These are phyloP conservation scores for Lithophane leautieri DNA, from an alignment of 2,888 invertebrate genomes.

Conservation along the genomic window DNA sequence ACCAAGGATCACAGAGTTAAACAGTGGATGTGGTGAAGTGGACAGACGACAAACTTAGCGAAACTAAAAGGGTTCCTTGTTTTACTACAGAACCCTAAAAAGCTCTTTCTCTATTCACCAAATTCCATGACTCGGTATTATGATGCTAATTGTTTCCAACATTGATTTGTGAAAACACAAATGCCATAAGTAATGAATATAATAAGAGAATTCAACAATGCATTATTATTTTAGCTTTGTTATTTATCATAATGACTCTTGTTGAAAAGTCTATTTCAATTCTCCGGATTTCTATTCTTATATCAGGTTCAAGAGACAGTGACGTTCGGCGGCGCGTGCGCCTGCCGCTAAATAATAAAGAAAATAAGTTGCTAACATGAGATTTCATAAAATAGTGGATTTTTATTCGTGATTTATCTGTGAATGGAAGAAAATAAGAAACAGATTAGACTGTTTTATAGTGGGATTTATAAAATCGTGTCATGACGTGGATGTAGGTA, in stretches of 20 bases:
- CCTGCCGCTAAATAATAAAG: neutral
- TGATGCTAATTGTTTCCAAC: constrained; percentile 5
- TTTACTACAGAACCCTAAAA: neutral
- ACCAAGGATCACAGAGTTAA: neutral
- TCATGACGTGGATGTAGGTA: constrained; percentile 16
- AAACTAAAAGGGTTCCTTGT: neutral
- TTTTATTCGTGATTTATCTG: neutral
- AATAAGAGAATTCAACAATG: constrained; percentile 27
- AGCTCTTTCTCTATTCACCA: neutral
- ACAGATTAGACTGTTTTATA: neutral
- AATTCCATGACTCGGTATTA: neutral
- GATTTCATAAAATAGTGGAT: neutral
- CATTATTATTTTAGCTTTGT: constrained; percentile 37
- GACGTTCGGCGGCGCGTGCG: neutral
- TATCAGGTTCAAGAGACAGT: neutral
- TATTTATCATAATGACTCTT: neutral
- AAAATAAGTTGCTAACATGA: neutral
- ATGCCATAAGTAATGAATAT: neutral
- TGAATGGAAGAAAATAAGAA: neutral
- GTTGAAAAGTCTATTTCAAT: neutral
- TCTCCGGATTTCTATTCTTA: neutral
- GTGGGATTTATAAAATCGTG: neutral
- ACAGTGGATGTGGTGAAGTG: neutral
- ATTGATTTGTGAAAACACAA: neutral
- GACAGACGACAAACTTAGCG: neutral